phyloP scores from a whole-genome alignment of 2,888 invertebrate species.

The Lepidocyrtinus sp. region DNA sequence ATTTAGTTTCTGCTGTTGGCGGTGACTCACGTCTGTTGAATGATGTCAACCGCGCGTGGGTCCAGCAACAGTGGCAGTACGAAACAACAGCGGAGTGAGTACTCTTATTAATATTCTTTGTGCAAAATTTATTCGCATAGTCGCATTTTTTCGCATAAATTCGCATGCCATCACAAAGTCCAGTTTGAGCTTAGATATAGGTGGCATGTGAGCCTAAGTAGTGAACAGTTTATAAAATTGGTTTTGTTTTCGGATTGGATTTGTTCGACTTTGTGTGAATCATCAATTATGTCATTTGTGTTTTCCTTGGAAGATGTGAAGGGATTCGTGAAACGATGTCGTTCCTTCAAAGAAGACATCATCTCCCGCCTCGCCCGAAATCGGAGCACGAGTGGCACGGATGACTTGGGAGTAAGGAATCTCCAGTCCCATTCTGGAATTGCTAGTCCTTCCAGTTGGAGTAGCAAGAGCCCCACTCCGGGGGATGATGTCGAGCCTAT shows the following conservation, averaged over 20 bases:
- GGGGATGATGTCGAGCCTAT: slow-evolving; percentile 62
- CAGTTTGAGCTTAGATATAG: too few species aligned
- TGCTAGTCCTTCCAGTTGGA: slow-evolving; percentile 60
- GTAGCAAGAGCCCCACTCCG: slow-evolving; percentile 62
- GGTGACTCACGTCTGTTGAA: slow-evolving; percentile 30
- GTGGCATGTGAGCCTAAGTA: too few species aligned
- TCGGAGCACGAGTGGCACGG: slow-evolving; percentile 60
- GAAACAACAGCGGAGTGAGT: slow-evolving; percentile 55
- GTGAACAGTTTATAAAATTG: too few species aligned
- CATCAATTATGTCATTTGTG: slow-evolving; percentile 10
- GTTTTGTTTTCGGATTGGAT: too few species aligned
- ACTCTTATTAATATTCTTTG: too few species aligned
- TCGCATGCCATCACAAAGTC: too few species aligned
- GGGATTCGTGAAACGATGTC: slow-evolving; percentile 69
- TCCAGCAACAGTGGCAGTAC: slow-evolving; percentile 49
- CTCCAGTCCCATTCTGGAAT: slow-evolving; percentile 43
- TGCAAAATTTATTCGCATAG: too few species aligned
- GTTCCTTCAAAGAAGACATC: slow-evolving; percentile 70
- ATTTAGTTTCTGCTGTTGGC: not conserved
- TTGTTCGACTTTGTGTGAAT: too few species aligned
- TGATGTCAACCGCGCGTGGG: slow-evolving; percentile 61
- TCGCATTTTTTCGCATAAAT: too few species aligned
- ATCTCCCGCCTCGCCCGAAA: slow-evolving; percentile 68
- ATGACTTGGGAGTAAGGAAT: slow-evolving; percentile 45
- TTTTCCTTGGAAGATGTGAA: slow-evolving; percentile 66